Conservation (phyloP, 1,140 invertebrate species). For the Sycobia sp. region DNA sequence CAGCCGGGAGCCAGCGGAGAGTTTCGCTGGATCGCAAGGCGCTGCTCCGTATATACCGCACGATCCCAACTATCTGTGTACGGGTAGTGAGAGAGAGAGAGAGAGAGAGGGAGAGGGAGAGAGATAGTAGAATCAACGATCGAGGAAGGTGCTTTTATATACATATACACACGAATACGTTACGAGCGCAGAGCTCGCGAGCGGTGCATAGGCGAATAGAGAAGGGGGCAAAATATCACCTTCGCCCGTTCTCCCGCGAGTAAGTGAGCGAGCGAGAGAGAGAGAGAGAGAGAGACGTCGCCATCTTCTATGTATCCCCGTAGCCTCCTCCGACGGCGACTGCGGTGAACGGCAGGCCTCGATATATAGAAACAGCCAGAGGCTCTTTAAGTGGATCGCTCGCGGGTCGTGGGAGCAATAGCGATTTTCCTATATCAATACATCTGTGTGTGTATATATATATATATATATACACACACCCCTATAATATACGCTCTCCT, state of each 20-base stretch:
- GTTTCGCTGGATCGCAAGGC: conserved; percentile 5
- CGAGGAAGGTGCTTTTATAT: no score
- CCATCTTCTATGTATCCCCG: conserved; percentile 38
- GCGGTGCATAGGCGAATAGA: no score
- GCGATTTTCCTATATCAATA: no score
- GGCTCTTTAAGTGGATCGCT: conserved; percentile 29
- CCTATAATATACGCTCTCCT: no score
- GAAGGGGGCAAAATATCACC: conserved; percentile 22
- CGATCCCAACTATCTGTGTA: no score
- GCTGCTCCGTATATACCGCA: neutral
- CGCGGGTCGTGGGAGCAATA: conserved; percentile 39
- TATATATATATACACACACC: no score
- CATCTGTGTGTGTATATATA: no score
- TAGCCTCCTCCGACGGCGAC: conserved; percentile 33
- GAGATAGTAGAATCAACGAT: no score
- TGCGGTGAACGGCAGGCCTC: conserved; percentile 17
- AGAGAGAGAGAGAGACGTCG: conserved; percentile 37
- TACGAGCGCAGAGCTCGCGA: no score
- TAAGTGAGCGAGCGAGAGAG: no score
- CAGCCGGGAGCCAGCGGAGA: conserved; percentile 1
- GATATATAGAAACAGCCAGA: neutral
- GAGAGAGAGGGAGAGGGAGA: neutral
- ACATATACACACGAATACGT: no score
- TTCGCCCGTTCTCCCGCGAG: conserved; percentile 22
- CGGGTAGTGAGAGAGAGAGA: neutral